Evolutionary conservation across 2,113 vertebrate species (phyloP).

Genomic region (Chaenogobius annularis): DNA sequence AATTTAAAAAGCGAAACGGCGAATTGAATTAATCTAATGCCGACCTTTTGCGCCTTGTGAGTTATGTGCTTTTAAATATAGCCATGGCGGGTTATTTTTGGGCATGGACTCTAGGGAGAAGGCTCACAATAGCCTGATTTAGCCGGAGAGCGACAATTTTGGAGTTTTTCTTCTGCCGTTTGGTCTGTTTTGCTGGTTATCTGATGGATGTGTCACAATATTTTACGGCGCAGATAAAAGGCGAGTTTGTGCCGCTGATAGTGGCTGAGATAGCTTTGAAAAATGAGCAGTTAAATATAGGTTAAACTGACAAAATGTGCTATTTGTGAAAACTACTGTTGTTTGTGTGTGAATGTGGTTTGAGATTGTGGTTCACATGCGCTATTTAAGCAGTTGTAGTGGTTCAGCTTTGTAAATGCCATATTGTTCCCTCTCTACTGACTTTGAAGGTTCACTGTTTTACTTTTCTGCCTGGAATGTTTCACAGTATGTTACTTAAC

Average conservation of each 20-base stretch:
- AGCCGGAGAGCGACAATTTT: slow-evolving; percentile 46
- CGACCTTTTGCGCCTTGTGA: slow-evolving; percentile 57
- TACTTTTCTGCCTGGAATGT: too few relatives aligned
- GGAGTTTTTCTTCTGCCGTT: slow-evolving; percentile 17
- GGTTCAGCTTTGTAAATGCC: too few relatives aligned
- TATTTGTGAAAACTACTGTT: too few relatives aligned
- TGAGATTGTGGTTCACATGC: too few relatives aligned
- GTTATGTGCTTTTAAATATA: slow-evolving; percentile 71
- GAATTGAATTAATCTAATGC: slow-evolving; percentile 34
- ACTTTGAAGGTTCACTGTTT: too few relatives aligned
- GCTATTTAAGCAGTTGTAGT: too few relatives aligned
- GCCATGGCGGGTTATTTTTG: slow-evolving; percentile 64
- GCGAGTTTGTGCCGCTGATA: slow-evolving; percentile 28
- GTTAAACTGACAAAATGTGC: slow-evolving; percentile 25
- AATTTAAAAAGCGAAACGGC: slow-evolving; percentile 45
- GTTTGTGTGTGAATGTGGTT: too few relatives aligned
- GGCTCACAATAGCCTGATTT: slow-evolving; percentile 71
- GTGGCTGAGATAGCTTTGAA: slow-evolving; percentile 33
- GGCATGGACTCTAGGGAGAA: slow-evolving; percentile 54
- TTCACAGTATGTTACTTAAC: too few relatives aligned
- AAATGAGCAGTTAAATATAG: slow-evolving; percentile 44
- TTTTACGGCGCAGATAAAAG: slow-evolving; percentile 52
- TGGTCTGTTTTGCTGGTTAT: slow-evolving; percentile 37
- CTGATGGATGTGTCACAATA: slow-evolving; percentile 36
- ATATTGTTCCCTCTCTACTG: too few relatives aligned